Base-by-base conservation (phyloP, 2,797 vertebrate genomes). In the Neostethus bicornis region DNA sequence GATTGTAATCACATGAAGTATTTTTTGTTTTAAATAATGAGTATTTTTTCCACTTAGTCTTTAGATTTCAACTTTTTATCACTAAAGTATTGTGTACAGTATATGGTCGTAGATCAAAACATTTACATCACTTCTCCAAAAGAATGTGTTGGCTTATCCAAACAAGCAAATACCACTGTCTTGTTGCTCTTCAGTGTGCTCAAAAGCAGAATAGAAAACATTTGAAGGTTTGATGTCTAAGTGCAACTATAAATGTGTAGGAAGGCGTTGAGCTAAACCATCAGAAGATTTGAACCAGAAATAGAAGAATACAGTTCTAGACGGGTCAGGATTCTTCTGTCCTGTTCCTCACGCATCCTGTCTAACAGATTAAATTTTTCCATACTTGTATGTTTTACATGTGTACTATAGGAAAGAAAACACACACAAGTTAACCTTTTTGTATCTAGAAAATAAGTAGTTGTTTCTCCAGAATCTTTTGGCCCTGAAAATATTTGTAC, bases 181-280 rank as follows among this genome's bases (percentile, higher is more conserved):
- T 43, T 62, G 28, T 44, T 52, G 13, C 23, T 39, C 51, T 50
- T 51, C 23, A 54, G 38, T 43, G 35, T 37, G 37, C 53, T 57
- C 5, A 51, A 51, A 59, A 57, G 60, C 34, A 43, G 49, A 77
- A 68, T 39, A 50, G 62, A 75, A n/a, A 51, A 48, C 48, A 32
- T 1, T 23, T 43, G 54, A 64, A 34, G 21, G 14, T 53, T 26
- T 75, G 6, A 59, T 42, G 45, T 65, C 52, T 69, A 64, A 70
- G 70, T 53, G 55, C 63, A 51, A 77, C 64, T 51, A 51, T 4
- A 4, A 56, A 47, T 52, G 47, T 53, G 58, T 52, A 60, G 38
- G 44, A 47, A 64, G 50, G 51, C 43, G 50, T 64, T 41, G 75
- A 71, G 60, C 61, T 75, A 67, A 79, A 77, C 62, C 74, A 72